A percentile compares a stretch with the other conserved stretches of the same genome.
These are phyloP conservation scores for Plectrocnemia conspersa DNA, from an alignment of 1,140 invertebrate species.

Conservation along the genomic window DNA sequence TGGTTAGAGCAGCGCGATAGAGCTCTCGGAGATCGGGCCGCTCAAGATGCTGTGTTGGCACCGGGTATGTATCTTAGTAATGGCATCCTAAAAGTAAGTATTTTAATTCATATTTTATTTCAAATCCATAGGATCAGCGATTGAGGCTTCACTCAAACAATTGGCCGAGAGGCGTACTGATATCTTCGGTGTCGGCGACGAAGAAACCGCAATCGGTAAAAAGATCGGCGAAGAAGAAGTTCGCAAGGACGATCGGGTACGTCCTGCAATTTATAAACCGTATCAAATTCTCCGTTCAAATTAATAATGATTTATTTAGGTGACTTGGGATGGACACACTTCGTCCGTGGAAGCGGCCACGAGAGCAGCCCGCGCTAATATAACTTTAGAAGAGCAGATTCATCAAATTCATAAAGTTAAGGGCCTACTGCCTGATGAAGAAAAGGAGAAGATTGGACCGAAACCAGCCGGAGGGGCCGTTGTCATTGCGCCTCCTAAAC, in stretches of 20 bases:
- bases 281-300: not conserved
- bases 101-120: not conserved
- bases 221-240: slow-evolving; percentile 96
- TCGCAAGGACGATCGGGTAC: slow-evolving; percentile 72
- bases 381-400: slow-evolving; percentile 95
- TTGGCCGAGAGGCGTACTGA: slow-evolving; percentile 97
- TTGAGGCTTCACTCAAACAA: slow-evolving; percentile 92
- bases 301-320: no score
- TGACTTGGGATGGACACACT: slow-evolving; percentile 98
- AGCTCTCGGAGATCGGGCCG: slow-evolving; percentile 46
- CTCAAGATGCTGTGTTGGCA: slow-evolving; percentile 48
- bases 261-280: not conserved
- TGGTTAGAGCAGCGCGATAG: slow-evolving; percentile 95
- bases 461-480: slow-evolving; percentile 58
- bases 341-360: slow-evolving; percentile 90
- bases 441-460: slow-evolving; percentile 87
- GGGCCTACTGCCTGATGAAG: slow-evolving; percentile 87
- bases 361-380: slow-evolving; percentile 86
- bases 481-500: slow-evolving; percentile 37
- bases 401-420: slow-evolving; percentile 96
- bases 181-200: slow-evolving; percentile 98
- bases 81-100: not conserved
- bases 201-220: slow-evolving; percentile 98
- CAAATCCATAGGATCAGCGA: slow-evolving; percentile 65
- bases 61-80: slow-evolving; percentile 37